Evolutionary conservation across 2,113 vertebrate genomes (phyloP).

Genomic region (Tupaia tana): DNA sequence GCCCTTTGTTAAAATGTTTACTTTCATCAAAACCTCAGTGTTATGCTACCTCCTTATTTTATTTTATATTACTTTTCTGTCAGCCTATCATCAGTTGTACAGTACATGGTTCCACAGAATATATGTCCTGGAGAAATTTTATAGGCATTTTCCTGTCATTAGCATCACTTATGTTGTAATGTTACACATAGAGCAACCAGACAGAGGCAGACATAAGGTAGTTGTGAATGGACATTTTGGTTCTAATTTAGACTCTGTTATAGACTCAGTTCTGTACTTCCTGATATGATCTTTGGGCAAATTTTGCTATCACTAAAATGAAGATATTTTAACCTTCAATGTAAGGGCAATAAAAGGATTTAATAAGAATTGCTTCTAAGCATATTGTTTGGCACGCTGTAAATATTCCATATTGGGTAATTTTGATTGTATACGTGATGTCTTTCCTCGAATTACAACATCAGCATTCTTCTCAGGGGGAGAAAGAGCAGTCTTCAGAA

Average conservation of each 20-base stretch:
- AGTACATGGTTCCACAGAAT: not conserved
- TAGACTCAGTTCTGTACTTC: not conserved
- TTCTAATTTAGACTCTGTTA: not conserved
- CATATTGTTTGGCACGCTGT: not conserved
- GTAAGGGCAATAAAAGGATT: not conserved
- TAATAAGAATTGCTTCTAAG: not conserved
- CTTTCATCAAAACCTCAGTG: not conserved
- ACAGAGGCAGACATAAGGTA: not conserved
- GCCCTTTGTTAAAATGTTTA: not conserved
- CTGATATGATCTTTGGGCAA: not conserved
- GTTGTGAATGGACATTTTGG: not conserved
- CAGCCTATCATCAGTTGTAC: not conserved
- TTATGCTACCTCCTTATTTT: not conserved
- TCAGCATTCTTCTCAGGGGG: not conserved
- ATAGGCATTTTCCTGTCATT: not conserved
- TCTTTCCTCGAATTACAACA: not conserved
- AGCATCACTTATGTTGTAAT: not conserved
- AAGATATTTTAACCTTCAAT: not conserved
- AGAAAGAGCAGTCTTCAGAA: not conserved
- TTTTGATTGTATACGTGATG: slow-evolving; percentile 5
- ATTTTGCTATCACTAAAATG: not conserved
- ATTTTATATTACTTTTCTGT: too few relatives aligned
- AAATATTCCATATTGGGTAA: not conserved
- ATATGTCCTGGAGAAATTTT: not conserved
- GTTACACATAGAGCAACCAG: not conserved